Conservation (phyloP, 2,888 invertebrate species). For the Melanargia galathea region DNA sequence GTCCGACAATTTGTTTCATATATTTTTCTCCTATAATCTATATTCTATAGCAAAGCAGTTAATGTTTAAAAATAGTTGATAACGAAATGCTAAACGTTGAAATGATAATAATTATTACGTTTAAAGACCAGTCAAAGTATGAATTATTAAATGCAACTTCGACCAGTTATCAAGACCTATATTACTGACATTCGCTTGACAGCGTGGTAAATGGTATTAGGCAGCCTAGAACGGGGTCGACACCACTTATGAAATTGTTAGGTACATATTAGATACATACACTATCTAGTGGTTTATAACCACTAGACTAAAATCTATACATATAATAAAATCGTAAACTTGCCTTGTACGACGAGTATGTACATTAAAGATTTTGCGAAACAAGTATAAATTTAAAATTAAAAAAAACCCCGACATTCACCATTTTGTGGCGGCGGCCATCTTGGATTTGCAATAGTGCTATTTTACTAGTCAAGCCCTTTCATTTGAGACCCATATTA, state of each 20-base stretch:
- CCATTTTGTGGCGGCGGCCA: too few species aligned
- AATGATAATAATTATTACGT: background rate
- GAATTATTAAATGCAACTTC: background rate
- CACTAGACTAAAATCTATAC: too few species aligned
- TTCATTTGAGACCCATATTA: too few species aligned
- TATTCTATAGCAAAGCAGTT: background rate
- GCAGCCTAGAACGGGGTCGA: slow-evolving; percentile 1
- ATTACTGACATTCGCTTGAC: background rate
- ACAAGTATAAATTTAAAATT: too few species aligned
- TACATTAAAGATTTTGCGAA: too few species aligned
- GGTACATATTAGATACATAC: background rate
- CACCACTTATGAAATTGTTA: slow-evolving; percentile 1
- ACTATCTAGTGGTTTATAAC: too few species aligned
- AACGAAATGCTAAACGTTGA: background rate
- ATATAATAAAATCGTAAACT: too few species aligned
- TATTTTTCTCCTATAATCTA: background rate
- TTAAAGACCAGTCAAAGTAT: slow-evolving; percentile 1
- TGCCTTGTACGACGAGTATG: too few species aligned
- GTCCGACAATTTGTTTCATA: background rate
- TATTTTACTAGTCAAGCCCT: too few species aligned
- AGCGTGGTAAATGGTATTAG: slow-evolving; percentile 5
- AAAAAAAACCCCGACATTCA: too few species aligned
- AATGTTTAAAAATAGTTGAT: background rate
- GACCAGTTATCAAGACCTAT: slow-evolving; percentile 2
- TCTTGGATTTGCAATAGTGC: too few species aligned